Evolutionary conservation across 2,888 invertebrate species (phyloP).

Genomic region (Spisula subtruncata): DNA sequence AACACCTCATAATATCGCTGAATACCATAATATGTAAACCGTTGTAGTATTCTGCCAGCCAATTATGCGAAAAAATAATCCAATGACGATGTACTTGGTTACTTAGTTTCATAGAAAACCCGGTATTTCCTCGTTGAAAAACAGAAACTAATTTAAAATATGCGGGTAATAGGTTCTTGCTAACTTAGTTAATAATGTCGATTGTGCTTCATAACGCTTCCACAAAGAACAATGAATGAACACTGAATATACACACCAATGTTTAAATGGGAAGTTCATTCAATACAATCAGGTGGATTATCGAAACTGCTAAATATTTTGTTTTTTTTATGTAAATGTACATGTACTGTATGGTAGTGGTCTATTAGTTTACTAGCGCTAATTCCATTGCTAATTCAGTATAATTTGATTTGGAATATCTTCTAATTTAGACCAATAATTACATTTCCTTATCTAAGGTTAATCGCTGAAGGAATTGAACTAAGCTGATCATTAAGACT

Average conservation of each 20-base stretch:
- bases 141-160: not conserved
- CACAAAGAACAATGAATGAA: not conserved
- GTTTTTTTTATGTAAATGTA: no score
- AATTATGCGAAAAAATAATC: not conserved
- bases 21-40: not conserved
- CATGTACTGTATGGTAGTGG: no score
- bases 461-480: not conserved
- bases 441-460: not conserved
- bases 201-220: not conserved
- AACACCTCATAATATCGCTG: not conserved
- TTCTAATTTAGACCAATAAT: not conserved
- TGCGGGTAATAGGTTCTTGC: not conserved
- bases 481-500: no score
- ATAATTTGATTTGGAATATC: no score
- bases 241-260: no score
- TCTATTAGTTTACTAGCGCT: no score
- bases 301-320: no score
- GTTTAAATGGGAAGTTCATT: no score
- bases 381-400: no score
- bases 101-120: not conserved
- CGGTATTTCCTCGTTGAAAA: not conserved
- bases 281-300: no score
- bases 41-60: not conserved
- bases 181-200: not conserved
- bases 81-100: not conserved